phyloP scores from a whole-genome alignment of 2,797 vertebrate genomes.

The Sphaeramia orbicularis region DNA sequence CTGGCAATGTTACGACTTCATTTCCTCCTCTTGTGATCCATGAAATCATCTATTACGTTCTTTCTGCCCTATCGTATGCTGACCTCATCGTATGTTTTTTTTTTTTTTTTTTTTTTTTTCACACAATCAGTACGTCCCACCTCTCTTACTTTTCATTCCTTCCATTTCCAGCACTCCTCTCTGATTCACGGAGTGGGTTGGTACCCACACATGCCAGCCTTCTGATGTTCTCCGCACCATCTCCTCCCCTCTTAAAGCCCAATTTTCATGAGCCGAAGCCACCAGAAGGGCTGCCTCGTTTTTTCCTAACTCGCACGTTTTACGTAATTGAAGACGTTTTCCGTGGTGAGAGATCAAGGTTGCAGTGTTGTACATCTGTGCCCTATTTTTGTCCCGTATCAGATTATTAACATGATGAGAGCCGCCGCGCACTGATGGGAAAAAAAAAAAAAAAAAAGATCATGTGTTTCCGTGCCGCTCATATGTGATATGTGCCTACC shows the following conservation, averaged over 20 bases:
- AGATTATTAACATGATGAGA: neutral
- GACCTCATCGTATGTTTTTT: conserved; percentile 45
- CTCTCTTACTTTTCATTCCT: conserved; percentile 30
- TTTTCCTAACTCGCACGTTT: conserved; percentile 41
- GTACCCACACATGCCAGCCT: conserved; percentile 33
- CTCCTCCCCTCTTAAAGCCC: conserved; percentile 28
- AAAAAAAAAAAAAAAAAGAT: neutral
- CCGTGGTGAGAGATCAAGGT: conserved; percentile 51
- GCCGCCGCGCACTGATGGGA: neutral
- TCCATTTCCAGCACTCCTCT: conserved; percentile 22
- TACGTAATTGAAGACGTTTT: conserved; percentile 23
- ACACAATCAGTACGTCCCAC: conserved; percentile 50
- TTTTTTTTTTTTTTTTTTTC: neutral
- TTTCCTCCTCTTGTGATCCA: conserved; percentile 66
- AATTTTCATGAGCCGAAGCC: conserved; percentile 42
- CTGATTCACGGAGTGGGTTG: conserved; percentile 59
- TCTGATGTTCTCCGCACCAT: conserved; percentile 28
- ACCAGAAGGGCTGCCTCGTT: conserved; percentile 48
- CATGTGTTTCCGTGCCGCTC: neutral
- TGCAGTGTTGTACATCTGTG: conserved; percentile 29
- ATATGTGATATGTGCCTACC: neutral
- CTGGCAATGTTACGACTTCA: conserved; percentile 55
- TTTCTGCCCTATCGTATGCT: conserved; percentile 36
- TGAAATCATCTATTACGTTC: conserved; percentile 49
- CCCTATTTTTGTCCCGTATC: conserved; percentile 17